A percentile compares a stretch with the other conserved stretches of the same genome.
These are phyloP conservation scores for Anoura caudifer DNA, from an alignment of 2,113 vertebrate genomes.

Conservation along the genomic window DNA sequence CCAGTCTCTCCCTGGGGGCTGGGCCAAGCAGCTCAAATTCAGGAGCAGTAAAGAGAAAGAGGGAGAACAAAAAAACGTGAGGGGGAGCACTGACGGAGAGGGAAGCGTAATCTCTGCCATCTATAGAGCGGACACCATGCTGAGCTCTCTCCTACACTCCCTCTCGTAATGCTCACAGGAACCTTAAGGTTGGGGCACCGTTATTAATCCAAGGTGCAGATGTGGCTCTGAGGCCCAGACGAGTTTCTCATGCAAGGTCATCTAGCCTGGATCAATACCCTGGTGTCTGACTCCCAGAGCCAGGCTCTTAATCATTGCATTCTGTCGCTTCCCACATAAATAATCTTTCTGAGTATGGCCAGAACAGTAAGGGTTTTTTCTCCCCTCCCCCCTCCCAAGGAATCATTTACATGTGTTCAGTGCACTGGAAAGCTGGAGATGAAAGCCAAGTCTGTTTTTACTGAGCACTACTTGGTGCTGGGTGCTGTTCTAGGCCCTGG, in stretches of 20 bases:
- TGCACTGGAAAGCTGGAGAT: not conserved
- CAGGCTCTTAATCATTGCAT: constrained; percentile 3
- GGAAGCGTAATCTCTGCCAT: not conserved
- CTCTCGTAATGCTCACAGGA: not conserved
- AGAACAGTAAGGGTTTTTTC: not conserved
- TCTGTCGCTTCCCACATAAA: not conserved
- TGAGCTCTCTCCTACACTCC: not conserved
- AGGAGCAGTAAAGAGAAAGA: constrained; percentile 35
- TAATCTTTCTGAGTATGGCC: not conserved
- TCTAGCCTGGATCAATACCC: not conserved
- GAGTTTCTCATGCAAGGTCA: not conserved
- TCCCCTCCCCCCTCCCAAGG: not conserved
- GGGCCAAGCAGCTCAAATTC: constrained; percentile 58
- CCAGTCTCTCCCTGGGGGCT: constrained; percentile 57
- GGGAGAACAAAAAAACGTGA: not conserved
- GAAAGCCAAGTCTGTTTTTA: constrained; percentile 54
- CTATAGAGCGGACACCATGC: not conserved
- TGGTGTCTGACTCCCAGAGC: not conserved
- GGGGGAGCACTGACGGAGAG: not conserved
- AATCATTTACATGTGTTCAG: constrained; percentile 51
- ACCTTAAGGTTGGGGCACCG: not conserved
- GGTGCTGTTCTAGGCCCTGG: not conserved
- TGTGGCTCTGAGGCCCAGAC: not conserved
- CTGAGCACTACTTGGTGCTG: not conserved
- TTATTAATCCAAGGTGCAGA: not conserved